Base-by-base conservation (phyloP, 1,140 invertebrate genomes). In the Nylanderia fulva region DNA sequence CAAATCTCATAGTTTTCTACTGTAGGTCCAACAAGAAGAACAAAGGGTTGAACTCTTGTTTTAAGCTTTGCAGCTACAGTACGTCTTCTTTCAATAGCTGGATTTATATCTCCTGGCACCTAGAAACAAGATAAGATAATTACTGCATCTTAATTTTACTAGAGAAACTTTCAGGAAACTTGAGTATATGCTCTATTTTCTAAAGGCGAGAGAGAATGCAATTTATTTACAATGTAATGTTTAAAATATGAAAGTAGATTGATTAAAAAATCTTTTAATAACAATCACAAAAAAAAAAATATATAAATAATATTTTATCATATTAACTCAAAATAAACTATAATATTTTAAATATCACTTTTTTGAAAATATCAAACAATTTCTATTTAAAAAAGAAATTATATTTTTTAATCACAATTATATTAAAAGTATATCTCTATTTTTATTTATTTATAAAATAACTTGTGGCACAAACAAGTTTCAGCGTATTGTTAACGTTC, bases 11-110 rank as follows among this genome's bases (percentile, higher is more conserved):
- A 69, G 42, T 69, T 0, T 48, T 69, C 39, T 3, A 69, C 39
- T 4, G 24, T 45, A 68, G 64, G 42, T 15, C 15, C 42, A 69
- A 69, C 64, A 15, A 68, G 39, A 68, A 68, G 15, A 48, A 69
- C 39, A 27, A 69, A 69, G 1, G 15, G 24, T 69, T 69, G 39
- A 69, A 69, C 24, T 39, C 13, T 48, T 42, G 13, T 69, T 69
- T 69, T 69, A 27, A 69, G 66, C 11, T 69, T 69, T 18, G 15
- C 48, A 69, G 42, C 66, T 0, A 69, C 24, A 69, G 24, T 11
- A 69, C 24, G 39, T 0, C 39, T 48, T 69, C 24, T 2, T 45
- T 69, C 13, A 48, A 69, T 69, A 45, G 66, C 66, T 18, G 42
- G 24, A 3, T 69, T 29, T 27, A 69, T 69, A 69, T 69, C 66